phyloP scores from a whole-genome alignment of 2,113 vertebrate species.

The Lathamus discolor region DNA sequence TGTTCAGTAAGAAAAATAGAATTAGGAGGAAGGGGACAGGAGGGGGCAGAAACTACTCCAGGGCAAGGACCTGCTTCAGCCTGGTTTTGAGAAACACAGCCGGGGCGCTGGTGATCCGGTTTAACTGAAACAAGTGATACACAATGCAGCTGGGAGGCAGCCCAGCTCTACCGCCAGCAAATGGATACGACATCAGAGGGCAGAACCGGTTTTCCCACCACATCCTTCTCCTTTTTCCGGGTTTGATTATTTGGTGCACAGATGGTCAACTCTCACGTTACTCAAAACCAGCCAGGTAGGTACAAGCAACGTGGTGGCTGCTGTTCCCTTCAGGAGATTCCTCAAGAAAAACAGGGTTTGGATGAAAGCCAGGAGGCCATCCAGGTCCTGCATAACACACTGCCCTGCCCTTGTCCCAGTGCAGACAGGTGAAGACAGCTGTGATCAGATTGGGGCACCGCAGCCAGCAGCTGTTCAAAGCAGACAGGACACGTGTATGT shows the following conservation, averaged over 20 bases:
- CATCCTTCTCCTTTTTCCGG: background rate
- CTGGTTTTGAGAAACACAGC: background rate
- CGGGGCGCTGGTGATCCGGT: background rate
- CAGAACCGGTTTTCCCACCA: background rate
- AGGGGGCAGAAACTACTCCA: background rate
- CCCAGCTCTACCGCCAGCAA: background rate
- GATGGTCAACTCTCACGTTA: background rate
- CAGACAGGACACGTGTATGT: rapidly evolving
- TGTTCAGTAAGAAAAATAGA: background rate
- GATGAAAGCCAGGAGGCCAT: background rate
- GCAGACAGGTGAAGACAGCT: background rate
- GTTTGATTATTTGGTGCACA: background rate
- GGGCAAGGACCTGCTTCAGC: background rate
- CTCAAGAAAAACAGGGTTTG: background rate
- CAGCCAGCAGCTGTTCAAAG: background rate
- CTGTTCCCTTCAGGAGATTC: background rate
- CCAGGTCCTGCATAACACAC: background rate
- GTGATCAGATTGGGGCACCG: background rate
- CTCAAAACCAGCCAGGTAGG: background rate
- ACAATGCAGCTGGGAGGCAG: background rate
- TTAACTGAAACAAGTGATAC: background rate
- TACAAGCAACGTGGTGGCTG: background rate
- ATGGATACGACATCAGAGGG: background rate
- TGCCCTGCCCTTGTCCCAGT: background rate
- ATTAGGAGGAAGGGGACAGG: background rate